Evolutionary conservation across 64 coral and sea anemone species (phyloP), one percentile per base, ranked within the genome.

Genomic region (Pocillopora damicornis): DNA sequence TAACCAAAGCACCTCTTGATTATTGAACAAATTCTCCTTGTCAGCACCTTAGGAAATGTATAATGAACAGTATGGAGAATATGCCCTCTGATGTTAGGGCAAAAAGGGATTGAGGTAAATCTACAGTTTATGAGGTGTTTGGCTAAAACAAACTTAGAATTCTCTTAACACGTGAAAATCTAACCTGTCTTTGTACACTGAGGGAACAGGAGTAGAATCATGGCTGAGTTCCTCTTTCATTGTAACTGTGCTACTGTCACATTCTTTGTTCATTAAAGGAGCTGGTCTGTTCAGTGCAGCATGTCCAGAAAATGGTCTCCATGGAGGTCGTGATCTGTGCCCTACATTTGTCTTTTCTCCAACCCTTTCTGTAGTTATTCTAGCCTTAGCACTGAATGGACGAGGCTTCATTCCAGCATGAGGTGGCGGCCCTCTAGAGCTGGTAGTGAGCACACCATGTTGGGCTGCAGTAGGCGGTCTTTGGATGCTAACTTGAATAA

Each of bases 381-480:
- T 81, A 25, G 78, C 88, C 15, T 82, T 90, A 1, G 88, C 79
- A 75, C 88, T 90, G 20, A 18, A 75, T 63, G 88, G 79, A 13
- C 79, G 58, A 75, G 45, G 17, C 76, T 82, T 81, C 12, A 62
- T 76, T 56, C 22, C 37, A 0, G 30, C 42, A 30, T 79, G 25
- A 0, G 13, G 15, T 13, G 88, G 88, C 15, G 88, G 88, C 18
- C 78, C 88, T 75, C 79, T 90, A 9, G 23, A 77, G 35, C 78
- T 73, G 64, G 88, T 60, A 20, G 72, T 75, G 35, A 82, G 83
- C 42, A 80, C 78, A 37, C 71, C 57, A 23, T 22, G 88, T 36
- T 90, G 88, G 2, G 88, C 78, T 35, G 88, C 88, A 26, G 77
- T 74, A 75, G 88, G 88, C 30, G 88, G 88, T 69, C 88, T 71